phyloP scores from a whole-genome alignment of 2,888 invertebrate species.

The Limnephilus marmoratus region DNA sequence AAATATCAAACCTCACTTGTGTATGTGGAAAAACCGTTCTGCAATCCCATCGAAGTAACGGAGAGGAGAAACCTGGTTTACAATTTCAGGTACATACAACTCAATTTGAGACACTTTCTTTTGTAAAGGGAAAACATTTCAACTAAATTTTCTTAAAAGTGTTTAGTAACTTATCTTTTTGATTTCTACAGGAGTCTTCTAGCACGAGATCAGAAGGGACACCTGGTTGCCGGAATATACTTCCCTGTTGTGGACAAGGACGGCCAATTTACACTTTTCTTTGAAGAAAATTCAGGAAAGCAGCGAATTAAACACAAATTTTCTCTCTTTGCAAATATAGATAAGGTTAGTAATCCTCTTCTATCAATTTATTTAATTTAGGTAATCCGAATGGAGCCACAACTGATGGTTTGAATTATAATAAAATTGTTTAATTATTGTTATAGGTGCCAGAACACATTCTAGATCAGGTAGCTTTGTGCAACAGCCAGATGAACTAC shows the following conservation, averaged over 20 bases:
- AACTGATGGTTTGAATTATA: background rate
- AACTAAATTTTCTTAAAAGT: background rate
- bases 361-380: background rate
- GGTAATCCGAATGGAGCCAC: background rate
- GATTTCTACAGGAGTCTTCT: slow-evolving; percentile 82
- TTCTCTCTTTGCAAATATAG: slow-evolving; percentile 79
- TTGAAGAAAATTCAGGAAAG: slow-evolving; percentile 83
- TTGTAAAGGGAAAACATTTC: background rate
- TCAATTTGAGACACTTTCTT: background rate
- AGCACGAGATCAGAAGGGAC: slow-evolving; percentile 89
- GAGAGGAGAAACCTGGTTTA: slow-evolving; percentile 93
- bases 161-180: slow-evolving; percentile 2
- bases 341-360: slow-evolving; percentile 73
- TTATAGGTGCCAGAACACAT: slow-evolving; percentile 80
- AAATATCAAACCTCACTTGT: slow-evolving; percentile 85
- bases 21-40: slow-evolving; percentile 87
- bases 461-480: slow-evolving; percentile 80
- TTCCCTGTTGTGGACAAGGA: slow-evolving; percentile 84
- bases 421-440: background rate
- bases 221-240: slow-evolving; percentile 89
- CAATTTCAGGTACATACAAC: slow-evolving; percentile 79
- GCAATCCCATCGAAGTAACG: slow-evolving; percentile 89
- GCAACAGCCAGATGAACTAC: slow-evolving; percentile 86
- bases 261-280: slow-evolving; percentile 86
- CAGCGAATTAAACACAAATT: slow-evolving; percentile 87